Evolutionary conservation across 2,888 invertebrate species (phyloP).

Genomic region (Mimumesa dahlbomi): DNA sequence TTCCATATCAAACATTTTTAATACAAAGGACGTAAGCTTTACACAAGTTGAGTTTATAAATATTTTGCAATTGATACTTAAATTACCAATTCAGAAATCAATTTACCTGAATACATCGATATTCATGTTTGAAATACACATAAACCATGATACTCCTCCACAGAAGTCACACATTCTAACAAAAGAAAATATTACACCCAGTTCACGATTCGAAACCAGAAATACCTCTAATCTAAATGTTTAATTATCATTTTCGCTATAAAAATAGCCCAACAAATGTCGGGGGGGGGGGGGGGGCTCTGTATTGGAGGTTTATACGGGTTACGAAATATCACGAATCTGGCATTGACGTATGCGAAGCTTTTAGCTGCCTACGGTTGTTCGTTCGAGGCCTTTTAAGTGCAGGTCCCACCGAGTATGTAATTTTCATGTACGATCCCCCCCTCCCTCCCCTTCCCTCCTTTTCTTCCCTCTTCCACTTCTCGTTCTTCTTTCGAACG

Average conservation of each 20-base stretch:
- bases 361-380: conserved; percentile 64
- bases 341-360: conserved; percentile 64
- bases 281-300: no score
- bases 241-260: conserved; percentile 18
- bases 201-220: no score
- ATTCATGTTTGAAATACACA: no score
- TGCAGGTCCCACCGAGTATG: conserved; percentile 62
- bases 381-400: conserved; percentile 64
- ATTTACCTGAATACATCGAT: no score
- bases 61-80: no score
- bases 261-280: conserved; percentile 9
- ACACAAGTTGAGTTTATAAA: no score
- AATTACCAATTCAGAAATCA: no score
- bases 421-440: conserved; percentile 67
- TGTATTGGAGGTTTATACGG: conserved; percentile 17
- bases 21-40: no score
- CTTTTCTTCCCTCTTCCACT: conserved; percentile 21
- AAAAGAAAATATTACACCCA: no score
- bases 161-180: no score
- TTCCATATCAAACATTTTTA: no score
- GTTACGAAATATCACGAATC: conserved; percentile 58
- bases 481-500: conserved; percentile 45
- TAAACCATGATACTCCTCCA: no score
- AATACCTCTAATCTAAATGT: not conserved
- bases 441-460: conserved; percentile 28